Evolutionary conservation across 2,113 vertebrate genomes (phyloP), one percentile per base, ranked within the genome.

Genomic region (Pachyramphus minor): DNA sequence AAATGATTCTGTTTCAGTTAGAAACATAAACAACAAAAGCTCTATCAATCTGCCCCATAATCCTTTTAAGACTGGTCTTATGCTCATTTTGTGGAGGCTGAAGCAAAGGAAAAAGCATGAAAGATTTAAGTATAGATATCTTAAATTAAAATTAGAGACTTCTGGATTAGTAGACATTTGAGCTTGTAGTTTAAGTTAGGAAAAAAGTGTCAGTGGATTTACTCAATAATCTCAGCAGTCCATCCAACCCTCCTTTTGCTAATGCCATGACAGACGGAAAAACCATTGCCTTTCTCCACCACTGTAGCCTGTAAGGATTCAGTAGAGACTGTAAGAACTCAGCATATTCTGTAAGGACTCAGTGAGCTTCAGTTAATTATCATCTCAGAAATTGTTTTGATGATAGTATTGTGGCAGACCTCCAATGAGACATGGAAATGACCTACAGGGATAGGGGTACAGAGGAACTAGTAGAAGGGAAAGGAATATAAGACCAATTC

Each of bases 101-200:
- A 94, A 84, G 47, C 69, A 89, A 85, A 90, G 23, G 45, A 91
- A 91, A 66, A 66, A 42, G 23, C 3, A 0, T 47, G 35, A 66
- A 60, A 96, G 58, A 85, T 55, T 87, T 62, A 83, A 84, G n/a
- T 76, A 52, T 7, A 87, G 71, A 55, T 71, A 86, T 23, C 50
- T 86, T 74, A 62, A 92, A 84, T 64, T 92, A 95, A 91, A 96
- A 94, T 60, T 49, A 87, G 91, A 78, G 44, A 82, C 37, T 91
- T 91, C 50, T 91, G 39, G 75, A 92, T 93, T 84, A 86, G 30
- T 27, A 89, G 73, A 84, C 33, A 52, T 85, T 89, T 53, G 28
- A 92, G 60, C 24, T 50, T 64, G 56, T 56, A 47, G 73, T 89
- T 94, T 84, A 78, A 87, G 7, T 56, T 18, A 84, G n/a, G 77